These are phyloP conservation scores for Sitta carolinensis DNA, from an alignment of 2,797 vertebrate genomes.

Conservation along the genomic window DNA sequence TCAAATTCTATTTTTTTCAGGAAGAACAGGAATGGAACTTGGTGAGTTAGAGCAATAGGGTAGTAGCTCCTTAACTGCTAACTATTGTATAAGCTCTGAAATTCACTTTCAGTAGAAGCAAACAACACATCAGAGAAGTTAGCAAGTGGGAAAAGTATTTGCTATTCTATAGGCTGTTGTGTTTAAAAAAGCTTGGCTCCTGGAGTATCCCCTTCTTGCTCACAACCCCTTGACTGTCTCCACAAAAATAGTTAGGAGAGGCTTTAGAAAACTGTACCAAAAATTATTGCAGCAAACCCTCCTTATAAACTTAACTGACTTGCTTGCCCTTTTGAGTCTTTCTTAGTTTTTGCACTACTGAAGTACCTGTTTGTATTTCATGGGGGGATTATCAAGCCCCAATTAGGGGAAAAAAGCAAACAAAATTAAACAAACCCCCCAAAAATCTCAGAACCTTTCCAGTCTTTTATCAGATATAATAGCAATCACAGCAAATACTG, in stretches of 20 bases:
- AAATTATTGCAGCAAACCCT: not conserved
- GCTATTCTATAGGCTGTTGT: not conserved
- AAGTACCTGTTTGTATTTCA: not conserved
- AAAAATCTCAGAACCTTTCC: rapidly evolving
- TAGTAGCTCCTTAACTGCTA: not conserved
- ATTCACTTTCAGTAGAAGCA: not conserved
- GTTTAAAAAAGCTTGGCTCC: not conserved
- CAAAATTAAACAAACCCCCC: not conserved
- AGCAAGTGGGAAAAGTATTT: not conserved
- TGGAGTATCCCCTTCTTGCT: not conserved
- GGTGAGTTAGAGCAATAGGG: not conserved
- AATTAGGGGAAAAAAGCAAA: not conserved
- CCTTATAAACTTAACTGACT: not conserved
- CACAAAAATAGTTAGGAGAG: not conserved
- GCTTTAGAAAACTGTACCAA: not conserved
- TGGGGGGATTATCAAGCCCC: rapidly evolving
- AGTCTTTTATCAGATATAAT: not conserved
- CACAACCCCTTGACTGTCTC: rapidly evolving
- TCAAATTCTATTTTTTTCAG: not conserved
- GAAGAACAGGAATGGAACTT: not conserved
- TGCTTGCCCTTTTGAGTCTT: not conserved
- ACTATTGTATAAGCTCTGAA: not conserved
- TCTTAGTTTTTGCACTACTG: not conserved
- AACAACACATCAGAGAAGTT: not conserved
- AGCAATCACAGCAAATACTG: not conserved